Percentiles rank a stretch among this genome's conserved stretches.
These are phyloP conservation scores for Halocynthia roretzi DNA, from an alignment of 23 tunicate genomes.

Conservation along the genomic window DNA sequence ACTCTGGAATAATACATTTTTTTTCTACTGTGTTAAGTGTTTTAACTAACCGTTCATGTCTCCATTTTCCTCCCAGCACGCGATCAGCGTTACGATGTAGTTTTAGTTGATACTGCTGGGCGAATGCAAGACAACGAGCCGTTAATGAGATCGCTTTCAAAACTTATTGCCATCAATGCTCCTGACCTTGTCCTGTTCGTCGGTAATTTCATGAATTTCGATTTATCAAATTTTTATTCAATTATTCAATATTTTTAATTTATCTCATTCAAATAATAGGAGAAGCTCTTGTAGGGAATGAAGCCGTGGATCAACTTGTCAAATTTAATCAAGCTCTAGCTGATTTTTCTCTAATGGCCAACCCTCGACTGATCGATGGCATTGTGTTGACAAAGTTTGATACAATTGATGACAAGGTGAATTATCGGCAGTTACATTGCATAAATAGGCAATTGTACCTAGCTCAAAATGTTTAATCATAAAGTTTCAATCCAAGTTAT, in stretches of 20 bases:
- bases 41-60: no score
- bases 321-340: constrained; percentile 98
- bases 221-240: no score
- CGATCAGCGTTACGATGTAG: constrained; percentile 88
- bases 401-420: constrained; percentile 97
- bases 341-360: constrained; percentile 62
- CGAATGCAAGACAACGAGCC: constrained; percentile 99
- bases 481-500: background rate
- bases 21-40: no score
- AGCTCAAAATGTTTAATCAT: background rate
- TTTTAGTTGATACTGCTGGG: constrained; percentile 96
- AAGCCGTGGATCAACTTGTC: constrained; percentile 96
- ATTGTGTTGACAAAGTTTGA: constrained; percentile 98
- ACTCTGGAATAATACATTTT: no score
- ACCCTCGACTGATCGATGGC: constrained; percentile 92
- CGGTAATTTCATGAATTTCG: constrained; percentile 30
- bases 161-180: constrained; percentile 79
- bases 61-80: constrained; percentile 42
- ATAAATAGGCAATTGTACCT: background rate
- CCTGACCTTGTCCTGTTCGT: constrained; percentile 98
- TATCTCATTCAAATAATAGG: constrained; percentile 25
- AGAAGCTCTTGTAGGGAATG: constrained; percentile 98
- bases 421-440: background rate
- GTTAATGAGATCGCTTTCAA: constrained; percentile 92
- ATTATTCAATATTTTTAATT: no score